These are phyloP conservation scores for Coremacera marginata DNA, from an alignment of 2,888 invertebrate genomes.

Conservation along the genomic window DNA sequence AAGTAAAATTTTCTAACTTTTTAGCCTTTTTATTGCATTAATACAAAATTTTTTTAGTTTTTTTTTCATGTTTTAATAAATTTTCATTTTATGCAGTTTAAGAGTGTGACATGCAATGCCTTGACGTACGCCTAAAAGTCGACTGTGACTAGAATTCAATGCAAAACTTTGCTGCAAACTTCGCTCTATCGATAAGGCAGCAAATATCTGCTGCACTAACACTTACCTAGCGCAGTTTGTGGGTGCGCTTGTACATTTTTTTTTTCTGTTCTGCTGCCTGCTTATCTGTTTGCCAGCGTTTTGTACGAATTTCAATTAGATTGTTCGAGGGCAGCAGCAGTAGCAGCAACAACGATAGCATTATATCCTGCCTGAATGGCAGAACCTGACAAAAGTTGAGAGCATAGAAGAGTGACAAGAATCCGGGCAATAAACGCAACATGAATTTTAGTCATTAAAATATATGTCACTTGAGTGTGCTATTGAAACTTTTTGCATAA, in stretches of 20 bases:
- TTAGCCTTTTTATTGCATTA: not conserved
- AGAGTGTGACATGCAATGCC: not conserved
- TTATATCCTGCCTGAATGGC: not conserved
- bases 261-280: too few species aligned
- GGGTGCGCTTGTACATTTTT: too few species aligned
- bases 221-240: not conserved
- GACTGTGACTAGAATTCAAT: slow-evolving; percentile 26
- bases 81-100: not conserved
- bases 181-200: not conserved
- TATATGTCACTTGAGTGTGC: slow-evolving; percentile 6
- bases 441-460: slow-evolving; percentile 11
- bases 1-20: not conserved
- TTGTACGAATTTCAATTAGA: not conserved
- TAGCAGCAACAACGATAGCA: too few species aligned
- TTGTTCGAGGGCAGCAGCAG: not conserved
- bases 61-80: not conserved
- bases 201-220: not conserved
- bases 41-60: not conserved
- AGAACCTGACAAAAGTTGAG: too few species aligned
- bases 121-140: slow-evolving; percentile 15
- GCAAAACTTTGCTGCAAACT: not conserved
- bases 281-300: too few species aligned
- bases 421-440: slow-evolving; percentile 5
- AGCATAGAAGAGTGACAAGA: not conserved
- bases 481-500: slow-evolving; percentile 11